Conservation (phyloP, 2,888 invertebrate genomes). For the Epirrhoe alternata region DNA sequence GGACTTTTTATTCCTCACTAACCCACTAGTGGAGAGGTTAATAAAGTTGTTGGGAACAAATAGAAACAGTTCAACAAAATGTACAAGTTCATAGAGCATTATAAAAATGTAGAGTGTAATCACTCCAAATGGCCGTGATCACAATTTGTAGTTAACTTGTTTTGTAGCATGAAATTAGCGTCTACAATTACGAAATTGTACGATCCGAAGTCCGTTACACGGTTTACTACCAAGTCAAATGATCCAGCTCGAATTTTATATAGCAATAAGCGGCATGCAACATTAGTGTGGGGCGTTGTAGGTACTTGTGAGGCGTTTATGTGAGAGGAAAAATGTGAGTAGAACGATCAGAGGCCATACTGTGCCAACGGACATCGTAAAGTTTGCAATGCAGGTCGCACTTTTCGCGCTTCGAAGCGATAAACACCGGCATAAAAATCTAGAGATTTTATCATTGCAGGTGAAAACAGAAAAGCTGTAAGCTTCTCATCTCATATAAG, state of each 20-base stretch:
- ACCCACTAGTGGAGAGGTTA: too few species aligned
- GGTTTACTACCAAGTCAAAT: constrained; percentile 68
- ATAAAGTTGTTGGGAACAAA: too few species aligned
- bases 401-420: constrained; percentile 62
- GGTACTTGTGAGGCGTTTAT: constrained; percentile 37
- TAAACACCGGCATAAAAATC: constrained; percentile 41
- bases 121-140: neutral
- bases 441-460: neutral
- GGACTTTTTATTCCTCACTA: too few species aligned
- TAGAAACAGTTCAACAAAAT: neutral
- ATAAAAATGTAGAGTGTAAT: neutral
- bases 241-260: constrained; percentile 69
- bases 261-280: constrained; percentile 65
- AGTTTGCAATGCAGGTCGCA: constrained; percentile 59
- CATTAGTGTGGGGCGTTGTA: constrained; percentile 46
- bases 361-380: constrained; percentile 64
- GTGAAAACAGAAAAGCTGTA: neutral
- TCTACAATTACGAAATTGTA: constrained; percentile 56
- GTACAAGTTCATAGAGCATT: neutral
- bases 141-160: neutral
- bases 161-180: constrained; percentile 31
- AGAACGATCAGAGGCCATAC: constrained; percentile 64
- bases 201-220: constrained; percentile 48
- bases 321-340: constrained; percentile 50
- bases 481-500: neutral